Evolutionary conservation across 2,888 invertebrate species (phyloP), one percentile per base, ranked within the genome.

Genomic region (Acrobasis suavella): DNA sequence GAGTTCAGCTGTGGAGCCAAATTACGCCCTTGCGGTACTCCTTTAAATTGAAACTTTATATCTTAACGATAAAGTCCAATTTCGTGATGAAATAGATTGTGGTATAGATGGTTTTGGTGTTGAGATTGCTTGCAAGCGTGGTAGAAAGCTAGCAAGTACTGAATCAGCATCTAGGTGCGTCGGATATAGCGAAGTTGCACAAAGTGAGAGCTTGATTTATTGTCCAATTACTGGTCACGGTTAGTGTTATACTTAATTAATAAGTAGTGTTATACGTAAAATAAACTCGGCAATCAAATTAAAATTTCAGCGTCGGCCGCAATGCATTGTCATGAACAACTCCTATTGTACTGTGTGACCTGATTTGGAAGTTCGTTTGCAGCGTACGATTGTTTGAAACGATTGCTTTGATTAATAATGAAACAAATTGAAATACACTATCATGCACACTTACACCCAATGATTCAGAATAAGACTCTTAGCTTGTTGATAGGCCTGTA

Each of bases 111-210:
- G 50, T 77, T 82, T 77, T 66, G 64, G 66, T 55, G 60, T 64
- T 72, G 66, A 63, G 38, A 63, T 62, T 81, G 83, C 78, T 77
- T 83, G 88, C 87, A 85, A 85, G 82, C 83, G 81, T 81, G 80
- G 83, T 72, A 73, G 79, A 85, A 86, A 86, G 78, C 84, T 75
- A 81, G 81, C 76, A 80, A 86, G 84, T 81, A 81, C 86, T 86
- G 89, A 87, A 81, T 88, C 87, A 90, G 88, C 89, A 85, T 76
- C 82, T 81, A 86, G 86, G 80, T 81, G 81, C 80, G 80, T 76
- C 77, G 73, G 81, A 80, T 82, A 81, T 81, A 82, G 80, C 83
- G 73, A 87, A 87, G 80, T 83, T 82, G 80, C 80, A 74, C 70
- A 75, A 76, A 78, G 82, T 75, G 74, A 75, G 74, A 73, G 70